These are phyloP conservation scores for Aselliscus stoliczkanus DNA, from an alignment of 2,797 vertebrate species.

Conservation along the genomic window DNA sequence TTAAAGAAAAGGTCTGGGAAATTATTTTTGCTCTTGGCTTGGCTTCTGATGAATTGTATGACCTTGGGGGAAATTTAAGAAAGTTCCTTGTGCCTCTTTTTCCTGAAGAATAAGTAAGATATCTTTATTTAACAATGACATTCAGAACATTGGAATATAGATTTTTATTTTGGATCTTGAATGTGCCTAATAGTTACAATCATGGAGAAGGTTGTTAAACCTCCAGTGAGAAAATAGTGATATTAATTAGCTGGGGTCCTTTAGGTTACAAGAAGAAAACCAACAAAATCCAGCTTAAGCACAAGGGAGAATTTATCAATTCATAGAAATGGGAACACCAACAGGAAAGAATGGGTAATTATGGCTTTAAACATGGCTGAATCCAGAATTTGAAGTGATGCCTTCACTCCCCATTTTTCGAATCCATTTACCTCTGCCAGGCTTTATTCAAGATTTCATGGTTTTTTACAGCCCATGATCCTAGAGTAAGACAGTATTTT, in stretches of 20 bases:
- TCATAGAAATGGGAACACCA: not conserved
- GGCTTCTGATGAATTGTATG: slow-evolving; percentile 38
- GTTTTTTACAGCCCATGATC: not conserved
- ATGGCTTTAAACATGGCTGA: not conserved
- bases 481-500: not conserved
- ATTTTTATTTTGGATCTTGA: slow-evolving; percentile 17
- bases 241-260: not conserved
- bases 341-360: not conserved
- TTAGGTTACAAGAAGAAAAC: not conserved
- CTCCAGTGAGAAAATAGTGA: not conserved
- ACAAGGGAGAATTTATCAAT: not conserved
- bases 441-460: not conserved
- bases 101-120: slow-evolving; percentile 47
- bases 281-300: not conserved
- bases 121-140: slow-evolving; percentile 16
- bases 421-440: not conserved
- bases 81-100: slow-evolving; percentile 33
- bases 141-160: slow-evolving; percentile 40
- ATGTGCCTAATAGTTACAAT: not conserved
- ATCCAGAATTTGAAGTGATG: not conserved
- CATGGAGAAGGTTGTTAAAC: not conserved
- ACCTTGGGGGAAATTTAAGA: slow-evolving; percentile 20
- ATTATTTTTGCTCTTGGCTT: slow-evolving; percentile 44
- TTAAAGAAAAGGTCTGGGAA: slow-evolving; percentile 11
- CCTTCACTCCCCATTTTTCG: not conserved